Percentiles rank a stretch among this genome's conserved stretches.
phyloP scores from a whole-genome alignment of 2,113 vertebrate genomes.

The Paramormyrops kingsleyae region DNA sequence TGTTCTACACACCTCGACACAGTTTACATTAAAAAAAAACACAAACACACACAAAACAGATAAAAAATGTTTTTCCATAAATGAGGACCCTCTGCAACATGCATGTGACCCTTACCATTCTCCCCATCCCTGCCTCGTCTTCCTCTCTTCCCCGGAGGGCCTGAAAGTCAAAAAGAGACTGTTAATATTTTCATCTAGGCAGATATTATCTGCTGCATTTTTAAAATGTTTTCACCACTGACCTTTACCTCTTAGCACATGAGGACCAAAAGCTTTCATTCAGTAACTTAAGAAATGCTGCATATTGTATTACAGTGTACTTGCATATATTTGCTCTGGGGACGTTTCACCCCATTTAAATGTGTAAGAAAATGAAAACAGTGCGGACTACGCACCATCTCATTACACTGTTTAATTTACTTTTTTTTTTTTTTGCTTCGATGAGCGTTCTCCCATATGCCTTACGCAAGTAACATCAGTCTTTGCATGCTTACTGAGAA shows the following conservation, averaged over 20 bases:
- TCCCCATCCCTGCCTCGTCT: constrained; percentile 93
- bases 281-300: background rate
- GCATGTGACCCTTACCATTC: constrained; percentile 71
- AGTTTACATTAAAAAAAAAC: background rate
- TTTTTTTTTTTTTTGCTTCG: constrained; percentile 25
- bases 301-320: constrained; percentile 17
- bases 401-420: background rate
- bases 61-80: background rate
- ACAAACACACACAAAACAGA: background rate
- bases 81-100: background rate
- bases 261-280: background rate
- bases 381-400: background rate
- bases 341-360: background rate
- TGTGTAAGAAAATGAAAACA: background rate
- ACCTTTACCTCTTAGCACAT: background rate
- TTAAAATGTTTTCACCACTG: constrained; percentile 18
- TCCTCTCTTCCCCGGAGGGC: constrained; percentile 93
- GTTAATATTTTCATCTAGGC: constrained; percentile 23
- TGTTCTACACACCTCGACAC: background rate
- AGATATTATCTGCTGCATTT: constrained; percentile 23
- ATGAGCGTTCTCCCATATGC: constrained; percentile 19
- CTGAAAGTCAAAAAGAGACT: constrained; percentile 59
- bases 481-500: constrained; percentile 33
- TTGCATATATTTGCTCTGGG: constrained; percentile 18
- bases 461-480: constrained; percentile 35